These are phyloP conservation scores for Cephus sareptanus DNA, from an alignment of 2,888 invertebrate genomes.

Conservation along the genomic window DNA sequence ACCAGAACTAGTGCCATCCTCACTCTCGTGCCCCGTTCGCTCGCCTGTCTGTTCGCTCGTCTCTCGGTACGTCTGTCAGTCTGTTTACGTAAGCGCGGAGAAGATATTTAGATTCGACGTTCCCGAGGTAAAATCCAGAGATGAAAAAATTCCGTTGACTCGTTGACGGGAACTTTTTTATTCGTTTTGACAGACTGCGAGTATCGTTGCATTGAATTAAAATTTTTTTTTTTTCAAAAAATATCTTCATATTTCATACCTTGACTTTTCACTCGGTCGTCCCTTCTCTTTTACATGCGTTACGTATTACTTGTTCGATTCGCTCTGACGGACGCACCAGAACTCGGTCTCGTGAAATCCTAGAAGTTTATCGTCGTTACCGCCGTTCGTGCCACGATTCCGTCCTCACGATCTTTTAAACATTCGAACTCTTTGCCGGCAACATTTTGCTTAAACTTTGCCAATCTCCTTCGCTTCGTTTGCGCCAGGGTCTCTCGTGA, in stretches of 20 bases:
- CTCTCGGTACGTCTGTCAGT: conserved; percentile 11
- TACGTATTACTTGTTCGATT: not conserved
- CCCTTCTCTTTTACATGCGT: not conserved
- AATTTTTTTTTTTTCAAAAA: not conserved
- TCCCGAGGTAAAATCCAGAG: conserved; percentile 17
- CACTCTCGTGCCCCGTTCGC: conserved; percentile 21
- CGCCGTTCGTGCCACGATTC: not conserved
- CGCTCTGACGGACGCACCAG: conserved; percentile 1
- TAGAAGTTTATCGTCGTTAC: not conserved
- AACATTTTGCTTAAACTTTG: conserved; percentile 25
- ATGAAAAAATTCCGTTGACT: not conserved
- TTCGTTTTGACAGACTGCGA: not conserved
- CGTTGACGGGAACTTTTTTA: not conserved
- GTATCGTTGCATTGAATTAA: not conserved
- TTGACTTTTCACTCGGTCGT: not conserved
- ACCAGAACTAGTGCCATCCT: conserved; percentile 37
- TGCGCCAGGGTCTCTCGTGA: too few species aligned
- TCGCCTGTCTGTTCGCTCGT: conserved; percentile 7
- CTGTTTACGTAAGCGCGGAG: conserved; percentile 44
- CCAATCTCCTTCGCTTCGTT: conserved; percentile 9
- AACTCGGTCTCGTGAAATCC: not conserved
- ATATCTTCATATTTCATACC: not conserved
- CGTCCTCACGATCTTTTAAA: not conserved
- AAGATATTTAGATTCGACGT: conserved; percentile 52
- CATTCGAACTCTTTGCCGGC: not conserved